Evolutionary conservation across 2,797 vertebrate genomes (phyloP), one percentile per base, ranked within the genome.

Genomic region (Sebastes jordani): DNA sequence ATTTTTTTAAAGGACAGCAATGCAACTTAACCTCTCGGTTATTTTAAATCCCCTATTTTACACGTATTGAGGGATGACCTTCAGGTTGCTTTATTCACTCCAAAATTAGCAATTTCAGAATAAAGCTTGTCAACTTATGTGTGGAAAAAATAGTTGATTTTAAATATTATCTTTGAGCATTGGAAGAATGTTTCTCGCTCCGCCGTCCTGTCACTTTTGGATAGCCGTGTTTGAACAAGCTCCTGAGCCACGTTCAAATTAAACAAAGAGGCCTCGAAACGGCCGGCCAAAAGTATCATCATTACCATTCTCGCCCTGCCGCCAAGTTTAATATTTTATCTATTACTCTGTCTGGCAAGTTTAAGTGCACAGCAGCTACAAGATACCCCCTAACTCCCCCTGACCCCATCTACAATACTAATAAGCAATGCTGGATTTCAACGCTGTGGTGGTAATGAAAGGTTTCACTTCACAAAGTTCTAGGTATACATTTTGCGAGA

Each of bases 311-410:
- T 86, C 67, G 18, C 70, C 56, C 74, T 52, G 66, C 78, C 38
- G 89, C 90, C 90, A 93, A 88, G 86, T 88, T 86, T 90, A 85
- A 92, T 90, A 93, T 91, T 93, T 88, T 90, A 94, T 91, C 87
- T 90, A 79, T 93, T 86, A 82, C 87, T 86, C 86, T 84, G 86
- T 91, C 91, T 93, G 92, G 88, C 89, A 81, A 82, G 73, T 86
- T 86, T 87, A 90, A 93, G 90, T 89, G 86, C 78, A 84, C 75
- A 76, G 78, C 66, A 62, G 86, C 89, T 89, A 89, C 86, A 82
- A 90, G 80, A 90, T 86, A 86, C 79, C 76, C 71, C 49, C 74
- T 65, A 84, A 68, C 82, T 82, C 77, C 83, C 80, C 42, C 75
- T 87, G 83, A 89, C 86, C 65, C 76, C 73, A 34, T 85, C 70